These are phyloP conservation scores for Hippopotamyrus pictus DNA, from an alignment of 2,797 vertebrate genomes.

Conservation along the genomic window DNA sequence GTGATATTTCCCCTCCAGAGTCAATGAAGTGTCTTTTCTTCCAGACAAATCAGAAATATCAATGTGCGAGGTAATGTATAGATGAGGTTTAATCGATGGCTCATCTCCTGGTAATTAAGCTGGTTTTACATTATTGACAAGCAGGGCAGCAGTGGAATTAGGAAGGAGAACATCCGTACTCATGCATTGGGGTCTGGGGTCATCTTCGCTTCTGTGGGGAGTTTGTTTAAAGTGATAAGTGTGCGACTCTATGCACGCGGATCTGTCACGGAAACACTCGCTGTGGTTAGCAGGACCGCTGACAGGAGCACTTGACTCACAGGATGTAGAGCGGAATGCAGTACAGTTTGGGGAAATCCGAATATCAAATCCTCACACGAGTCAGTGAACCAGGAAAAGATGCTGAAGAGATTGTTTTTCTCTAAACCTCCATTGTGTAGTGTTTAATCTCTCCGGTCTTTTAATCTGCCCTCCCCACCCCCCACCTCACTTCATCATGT, in stretches of 20 bases:
- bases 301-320: neutral
- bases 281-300: neutral
- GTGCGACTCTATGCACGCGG: neutral
- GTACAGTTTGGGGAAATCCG: neutral
- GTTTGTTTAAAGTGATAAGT: neutral
- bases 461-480: neutral
- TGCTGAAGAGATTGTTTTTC: neutral
- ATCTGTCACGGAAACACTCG: neutral
- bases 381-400: slow-evolving; percentile 5
- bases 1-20: neutral
- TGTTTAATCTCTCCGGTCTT: neutral
- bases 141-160: neutral
- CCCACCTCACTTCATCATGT: neutral
- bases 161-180: neutral
- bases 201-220: neutral
- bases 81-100: neutral
- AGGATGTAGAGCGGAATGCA: neutral
- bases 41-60: neutral
- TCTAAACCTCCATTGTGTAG: neutral
- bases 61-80: neutral
- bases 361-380: neutral
- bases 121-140: slow-evolving; percentile 1
- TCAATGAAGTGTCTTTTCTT: neutral
- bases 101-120: slow-evolving; percentile 1
- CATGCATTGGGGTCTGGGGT: neutral